Evolutionary conservation across 2,113 vertebrate genomes (phyloP), one percentile per base, ranked within the genome.

Genomic region (Phaetusa simplex): DNA sequence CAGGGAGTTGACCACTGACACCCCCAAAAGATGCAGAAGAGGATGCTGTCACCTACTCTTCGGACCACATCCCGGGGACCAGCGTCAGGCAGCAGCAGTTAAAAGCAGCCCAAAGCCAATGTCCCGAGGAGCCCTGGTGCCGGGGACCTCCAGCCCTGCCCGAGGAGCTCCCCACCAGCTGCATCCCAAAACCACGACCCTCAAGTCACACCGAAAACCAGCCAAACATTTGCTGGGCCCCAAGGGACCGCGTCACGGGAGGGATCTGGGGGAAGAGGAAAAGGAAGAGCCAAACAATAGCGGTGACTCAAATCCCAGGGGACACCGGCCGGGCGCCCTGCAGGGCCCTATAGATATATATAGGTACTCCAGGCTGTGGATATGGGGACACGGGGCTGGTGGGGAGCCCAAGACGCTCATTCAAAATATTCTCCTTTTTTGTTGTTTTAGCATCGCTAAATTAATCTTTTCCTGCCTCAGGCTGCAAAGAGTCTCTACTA

Each of bases 191-290:
- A 11, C 72, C 86, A 29, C 4, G 4, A 38, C 49, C 55, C n/a
- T n/a, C 21, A 7, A 1, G 0, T 72, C 42, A 20, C 66, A 64
- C 12, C 11, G 3, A 65, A 55, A 17, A 15, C 12, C 15, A 9
- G 50, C 42, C 66, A 7, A 18, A 16, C 1, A 20, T 29, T 40
- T 6, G 8, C 72, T 34, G 6, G 16, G 76, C 18, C 66, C 34
- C 17, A 1, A 14, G 74, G 40, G 76, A 49, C 76, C 8, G 1
- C 12, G 4, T 61, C 65, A 61, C 26, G 7, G 79, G 64, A 72
- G 64, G 79, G 30, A 71, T 32, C 29, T 11, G 78, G 53, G 71
- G 95, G 94, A 91, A 96, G 78, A 95, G 97, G 96, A 98, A 98
- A 20, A 92, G 96, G 97, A 94, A 93, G 79, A 88, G 90, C 29